These are phyloP conservation scores for Hemichromis elongatus DNA, from an alignment of 2,113 vertebrate species.

Conservation along the genomic window DNA sequence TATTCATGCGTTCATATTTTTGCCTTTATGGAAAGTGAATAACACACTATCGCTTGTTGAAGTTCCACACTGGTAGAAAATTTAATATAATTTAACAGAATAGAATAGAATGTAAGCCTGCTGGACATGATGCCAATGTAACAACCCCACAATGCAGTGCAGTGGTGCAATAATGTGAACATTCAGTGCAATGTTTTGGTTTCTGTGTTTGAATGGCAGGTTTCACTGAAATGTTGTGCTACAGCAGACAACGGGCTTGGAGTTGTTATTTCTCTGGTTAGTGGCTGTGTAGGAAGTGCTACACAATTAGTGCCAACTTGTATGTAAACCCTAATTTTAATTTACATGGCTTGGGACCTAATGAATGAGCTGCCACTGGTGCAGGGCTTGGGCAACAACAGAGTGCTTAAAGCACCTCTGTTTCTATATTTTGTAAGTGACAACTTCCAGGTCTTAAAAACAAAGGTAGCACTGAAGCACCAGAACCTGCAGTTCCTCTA, in stretches of 20 bases:
- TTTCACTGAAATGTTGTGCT: not conserved
- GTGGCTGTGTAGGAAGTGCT: not conserved
- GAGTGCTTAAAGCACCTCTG: not conserved
- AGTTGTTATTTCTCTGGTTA: not conserved
- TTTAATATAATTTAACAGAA: too few species aligned
- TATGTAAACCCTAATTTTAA: not conserved
- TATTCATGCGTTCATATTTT: not conserved
- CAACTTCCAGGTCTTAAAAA: not conserved
- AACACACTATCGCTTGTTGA: not conserved
- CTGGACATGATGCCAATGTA: not conserved
- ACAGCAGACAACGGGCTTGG: not conserved
- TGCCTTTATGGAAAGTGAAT: not conserved
- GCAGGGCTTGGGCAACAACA: not conserved
- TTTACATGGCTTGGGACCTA: not conserved
- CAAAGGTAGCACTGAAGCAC: fast-evolving
- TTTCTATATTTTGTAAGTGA: not conserved
- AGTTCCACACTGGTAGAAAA: too few species aligned
- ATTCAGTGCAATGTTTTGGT: not conserved
- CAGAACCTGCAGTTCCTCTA: not conserved
- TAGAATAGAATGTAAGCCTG: too few species aligned
- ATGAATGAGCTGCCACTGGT: not conserved
- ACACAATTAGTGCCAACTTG: not conserved
- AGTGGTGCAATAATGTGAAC: not conserved
- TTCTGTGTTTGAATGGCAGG: not conserved
- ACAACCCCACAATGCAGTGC: not conserved